A percentile compares a stretch with the other conserved stretches of the same genome.
Evolutionary conservation across 2,888 invertebrate species (phyloP).

Genomic region (Megastigmus dorsalis): DNA sequence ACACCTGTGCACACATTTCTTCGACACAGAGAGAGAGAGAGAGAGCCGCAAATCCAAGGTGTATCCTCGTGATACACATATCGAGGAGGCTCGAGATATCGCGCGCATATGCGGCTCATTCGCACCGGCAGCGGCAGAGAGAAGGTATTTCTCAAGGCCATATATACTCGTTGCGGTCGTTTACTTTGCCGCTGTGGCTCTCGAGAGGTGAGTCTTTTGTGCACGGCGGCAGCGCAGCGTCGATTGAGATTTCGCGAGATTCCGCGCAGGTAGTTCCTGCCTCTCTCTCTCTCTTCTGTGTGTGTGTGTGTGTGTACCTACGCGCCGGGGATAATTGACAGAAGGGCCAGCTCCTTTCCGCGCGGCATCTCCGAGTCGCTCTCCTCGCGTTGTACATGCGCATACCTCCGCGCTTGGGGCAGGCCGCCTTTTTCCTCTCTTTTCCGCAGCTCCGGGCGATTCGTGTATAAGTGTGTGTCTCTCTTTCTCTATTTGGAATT

Average conservation of each 20-base stretch:
- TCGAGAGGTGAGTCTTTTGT: too few species aligned
- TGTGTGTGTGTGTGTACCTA: not conserved
- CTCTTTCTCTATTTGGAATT: not conserved
- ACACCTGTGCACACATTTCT: too few species aligned
- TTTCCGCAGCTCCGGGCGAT: not conserved
- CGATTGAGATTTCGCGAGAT: too few species aligned
- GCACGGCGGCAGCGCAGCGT: too few species aligned
- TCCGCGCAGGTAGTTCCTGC: too few species aligned
- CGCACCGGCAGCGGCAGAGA: not conserved
- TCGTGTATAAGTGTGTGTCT: too few species aligned
- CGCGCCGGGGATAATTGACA: conserved; percentile 22
- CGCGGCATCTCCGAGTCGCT: conserved; percentile 1
- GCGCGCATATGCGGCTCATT: conserved; percentile 18
- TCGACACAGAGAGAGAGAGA: conserved; percentile 18
- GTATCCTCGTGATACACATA: conserved; percentile 34
- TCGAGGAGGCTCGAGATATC: conserved; percentile 50
- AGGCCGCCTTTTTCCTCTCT: not conserved
- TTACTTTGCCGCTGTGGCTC: conserved; percentile 40
- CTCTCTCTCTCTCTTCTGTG: too few species aligned
- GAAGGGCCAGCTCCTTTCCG: not conserved
- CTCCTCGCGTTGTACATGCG: not conserved
- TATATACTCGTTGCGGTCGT: conserved; percentile 28
- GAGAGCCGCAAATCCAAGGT: conserved; percentile 40
- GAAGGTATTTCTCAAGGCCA: conserved; percentile 38
- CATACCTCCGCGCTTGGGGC: too few species aligned